Conservation (phyloP, 2,113 vertebrate species). For the Paracanthobrama guichenoti region DNA sequence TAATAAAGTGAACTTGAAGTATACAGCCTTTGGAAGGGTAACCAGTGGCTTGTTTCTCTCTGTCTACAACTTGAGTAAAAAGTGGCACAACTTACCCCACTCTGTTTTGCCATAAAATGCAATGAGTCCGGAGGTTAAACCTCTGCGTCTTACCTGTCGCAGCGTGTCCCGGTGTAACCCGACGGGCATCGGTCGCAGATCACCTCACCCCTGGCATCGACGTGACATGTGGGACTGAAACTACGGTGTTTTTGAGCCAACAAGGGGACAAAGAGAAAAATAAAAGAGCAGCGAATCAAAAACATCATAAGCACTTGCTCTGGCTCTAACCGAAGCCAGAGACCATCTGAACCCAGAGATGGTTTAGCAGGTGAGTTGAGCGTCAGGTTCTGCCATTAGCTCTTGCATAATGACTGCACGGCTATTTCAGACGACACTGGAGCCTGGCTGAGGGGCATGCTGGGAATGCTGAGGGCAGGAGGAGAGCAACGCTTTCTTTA, state of each 20-base stretch:
- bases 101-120: neutral
- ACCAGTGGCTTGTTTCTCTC: too few species aligned
- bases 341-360: constrained; percentile 66
- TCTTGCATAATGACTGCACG: constrained; percentile 63
- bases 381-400: constrained; percentile 64
- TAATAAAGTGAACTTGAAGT: too few species aligned
- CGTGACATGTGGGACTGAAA: constrained; percentile 93
- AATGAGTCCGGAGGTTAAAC: neutral
- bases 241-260: constrained; percentile 73
- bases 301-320: constrained; percentile 44
- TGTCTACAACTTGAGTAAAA: too few species aligned
- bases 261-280: constrained; percentile 58
- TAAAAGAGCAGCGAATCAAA: constrained; percentile 64
- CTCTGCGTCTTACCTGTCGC: constrained; percentile 84
- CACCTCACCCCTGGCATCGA: constrained; percentile 78
- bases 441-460: constrained; percentile 52
- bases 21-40: too few species aligned
- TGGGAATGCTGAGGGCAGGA: constrained; percentile 65
- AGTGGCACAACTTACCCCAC: too few species aligned
- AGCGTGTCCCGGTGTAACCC: constrained; percentile 84
- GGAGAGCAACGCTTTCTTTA: constrained; percentile 72
- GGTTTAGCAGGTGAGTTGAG: constrained; percentile 51
- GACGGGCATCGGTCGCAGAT: constrained; percentile 84
- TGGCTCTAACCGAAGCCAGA: neutral
- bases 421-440: constrained; percentile 75